Base-by-base conservation (phyloP, 2,113 vertebrate genomes). In the Onychostruthus taczanowskii region DNA sequence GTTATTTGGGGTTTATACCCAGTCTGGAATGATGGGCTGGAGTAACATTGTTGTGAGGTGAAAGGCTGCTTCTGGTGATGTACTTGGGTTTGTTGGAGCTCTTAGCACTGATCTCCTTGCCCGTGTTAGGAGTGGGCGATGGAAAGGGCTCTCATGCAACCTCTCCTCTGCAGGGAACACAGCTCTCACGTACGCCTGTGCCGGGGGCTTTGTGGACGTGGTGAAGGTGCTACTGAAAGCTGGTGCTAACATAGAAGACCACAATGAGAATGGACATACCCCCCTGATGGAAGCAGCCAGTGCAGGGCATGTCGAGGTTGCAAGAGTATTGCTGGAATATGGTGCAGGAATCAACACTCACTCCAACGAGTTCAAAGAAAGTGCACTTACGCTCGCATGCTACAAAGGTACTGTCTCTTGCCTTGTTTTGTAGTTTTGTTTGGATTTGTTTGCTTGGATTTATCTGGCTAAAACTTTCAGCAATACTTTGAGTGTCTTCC, bases 301-400 rank as follows among this genome's bases (percentile, higher is more conserved):
- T 81, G 99, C 99, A 46, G 99, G 99, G 82, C 99, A 99, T 52
- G 99, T 99, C 39, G 99, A 99, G 94, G 99, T 99, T 89, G 99
- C 99, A 75, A 98, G 99, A 97, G 98, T 99, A 77, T 99, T 99
- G 76, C 98, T 99, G 96, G 99, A 99, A 97, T 99, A 99, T 46
- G 99, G 99, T 79, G 99, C 99, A 84, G 99, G 99, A 97, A 99
- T 99, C 98, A 99, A 99, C 97, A 99, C 99, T 94, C 99, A 99
- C 97, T 99, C 99, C 97, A 99, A 99, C 15, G 99, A 99, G 98
- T 99, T 99, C 97, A 99, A 99, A 97, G 99, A 99, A 98, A 99
- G 99, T 95, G 99, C 99, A 62, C 99, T 99, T 97, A 99, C 99
- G 31, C 98, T 99, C 78, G 99, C 99, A 56, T 99, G 99, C 97